These are phyloP conservation scores for Chaetura pelagica DNA, from an alignment of 2,113 vertebrate species.

Conservation along the genomic window DNA sequence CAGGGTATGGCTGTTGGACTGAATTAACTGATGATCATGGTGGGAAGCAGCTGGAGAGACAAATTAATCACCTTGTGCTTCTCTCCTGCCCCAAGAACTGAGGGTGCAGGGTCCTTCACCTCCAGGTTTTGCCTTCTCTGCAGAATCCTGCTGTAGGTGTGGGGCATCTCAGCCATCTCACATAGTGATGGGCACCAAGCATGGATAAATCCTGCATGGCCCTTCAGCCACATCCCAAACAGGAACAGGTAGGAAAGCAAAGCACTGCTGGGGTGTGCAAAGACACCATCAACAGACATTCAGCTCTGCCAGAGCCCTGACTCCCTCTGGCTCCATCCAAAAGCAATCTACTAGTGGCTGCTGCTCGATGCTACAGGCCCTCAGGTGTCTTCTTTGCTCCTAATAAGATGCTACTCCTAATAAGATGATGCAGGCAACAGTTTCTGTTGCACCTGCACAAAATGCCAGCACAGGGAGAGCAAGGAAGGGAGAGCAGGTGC, in stretches of 20 bases:
- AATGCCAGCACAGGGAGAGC: not conserved
- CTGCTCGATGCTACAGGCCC: not conserved
- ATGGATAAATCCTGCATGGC: not conserved
- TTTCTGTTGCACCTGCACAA: not conserved
- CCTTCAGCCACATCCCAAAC: not conserved
- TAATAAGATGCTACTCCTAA: not conserved
- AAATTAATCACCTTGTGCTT: not conserved
- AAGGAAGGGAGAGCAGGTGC: not conserved
- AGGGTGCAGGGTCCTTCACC: rapidly evolving
- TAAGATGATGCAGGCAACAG: too few relatives aligned
- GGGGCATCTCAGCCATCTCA: not conserved
- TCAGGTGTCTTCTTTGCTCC: not conserved
- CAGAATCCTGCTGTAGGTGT: not conserved
- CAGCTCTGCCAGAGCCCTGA: not conserved
- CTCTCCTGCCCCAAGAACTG: not conserved
- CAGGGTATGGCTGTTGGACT: rapidly evolving
- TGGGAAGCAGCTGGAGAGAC: not conserved
- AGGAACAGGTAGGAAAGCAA: not conserved
- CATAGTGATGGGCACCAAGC: not conserved
- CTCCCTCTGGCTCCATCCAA: not conserved
- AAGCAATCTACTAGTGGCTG: not conserved
- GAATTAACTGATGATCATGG: not conserved
- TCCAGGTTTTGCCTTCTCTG: not conserved
- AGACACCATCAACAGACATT: not conserved
- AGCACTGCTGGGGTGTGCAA: not conserved